A percentile compares a stretch with the other conserved stretches of the same genome.
Evolutionary conservation across 1,140 invertebrate genomes (phyloP).

Genomic region (Hesperophylax magnus): DNA sequence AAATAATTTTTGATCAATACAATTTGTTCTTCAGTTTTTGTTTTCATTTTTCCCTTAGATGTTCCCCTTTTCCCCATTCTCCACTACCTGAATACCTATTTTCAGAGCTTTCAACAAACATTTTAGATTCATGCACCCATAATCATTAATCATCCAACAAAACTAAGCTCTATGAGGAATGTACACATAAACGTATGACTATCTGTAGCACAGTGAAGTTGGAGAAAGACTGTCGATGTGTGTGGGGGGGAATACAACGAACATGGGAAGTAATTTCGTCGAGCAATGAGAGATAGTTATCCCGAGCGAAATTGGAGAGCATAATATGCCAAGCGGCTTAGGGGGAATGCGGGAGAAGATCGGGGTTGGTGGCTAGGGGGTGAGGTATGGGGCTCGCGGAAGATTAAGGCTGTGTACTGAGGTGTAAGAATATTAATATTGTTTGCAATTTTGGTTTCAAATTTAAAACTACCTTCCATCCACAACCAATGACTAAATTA

Average conservation of each 20-base stretch:
- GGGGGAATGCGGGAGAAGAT: neutral
- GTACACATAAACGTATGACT: neutral
- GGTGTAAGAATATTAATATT: neutral
- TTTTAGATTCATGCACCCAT: no score
- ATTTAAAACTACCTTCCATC: no score
- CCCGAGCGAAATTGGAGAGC: conserved; percentile 57
- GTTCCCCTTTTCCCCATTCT: no score
- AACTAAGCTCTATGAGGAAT: neutral
- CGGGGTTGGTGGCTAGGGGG: neutral
- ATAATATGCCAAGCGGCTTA: conserved; percentile 48
- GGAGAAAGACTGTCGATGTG: neutral
- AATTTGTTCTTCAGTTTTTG: no score
- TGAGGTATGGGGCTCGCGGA: neutral
- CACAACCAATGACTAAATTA: no score
- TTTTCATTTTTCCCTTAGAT: no score
- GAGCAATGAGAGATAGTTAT: conserved; percentile 59
- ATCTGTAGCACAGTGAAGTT: neutral
- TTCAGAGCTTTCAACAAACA: no score
- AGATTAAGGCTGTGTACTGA: conserved; percentile 38
- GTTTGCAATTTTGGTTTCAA: neutral
- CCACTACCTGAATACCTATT: no score
- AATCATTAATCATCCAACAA: no score
- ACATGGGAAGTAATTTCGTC: conserved; percentile 55
- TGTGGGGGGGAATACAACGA: neutral
- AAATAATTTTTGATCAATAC: no score